These are phyloP conservation scores for Pangasius larnaudii DNA, from an alignment of 2,797 vertebrate species.

Conservation along the genomic window DNA sequence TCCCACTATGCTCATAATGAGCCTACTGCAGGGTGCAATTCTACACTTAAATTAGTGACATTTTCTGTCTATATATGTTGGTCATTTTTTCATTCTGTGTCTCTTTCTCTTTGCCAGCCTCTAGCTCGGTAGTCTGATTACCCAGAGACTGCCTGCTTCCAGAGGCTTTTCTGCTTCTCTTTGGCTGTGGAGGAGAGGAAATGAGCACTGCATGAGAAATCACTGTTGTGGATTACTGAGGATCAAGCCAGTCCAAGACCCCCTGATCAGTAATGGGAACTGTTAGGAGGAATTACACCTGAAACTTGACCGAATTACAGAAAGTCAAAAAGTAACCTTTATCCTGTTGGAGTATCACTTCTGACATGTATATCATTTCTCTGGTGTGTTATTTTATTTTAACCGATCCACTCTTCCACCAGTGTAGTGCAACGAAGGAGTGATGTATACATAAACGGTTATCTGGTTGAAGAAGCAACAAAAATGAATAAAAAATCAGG, in stretches of 20 bases:
- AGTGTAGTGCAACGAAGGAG: not conserved
- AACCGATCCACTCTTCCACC: not conserved
- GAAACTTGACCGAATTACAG: constrained; percentile 20
- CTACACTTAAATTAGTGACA: constrained; percentile 39
- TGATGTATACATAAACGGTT: constrained; percentile 19
- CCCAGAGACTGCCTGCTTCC: not conserved
- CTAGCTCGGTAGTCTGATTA: constrained; percentile 1
- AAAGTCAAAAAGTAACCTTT: constrained; percentile 1
- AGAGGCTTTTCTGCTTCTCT: not conserved
- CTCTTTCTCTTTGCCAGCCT: constrained; percentile 25
- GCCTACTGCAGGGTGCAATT: constrained; percentile 20
- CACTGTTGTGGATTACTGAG: constrained; percentile 43
- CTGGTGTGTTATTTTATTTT: constrained; percentile 3
- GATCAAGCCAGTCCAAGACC: constrained; percentile 17
- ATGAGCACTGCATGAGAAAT: constrained; percentile 17
- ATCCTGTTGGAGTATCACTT: constrained; percentile 14
- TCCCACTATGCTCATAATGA: not conserved
- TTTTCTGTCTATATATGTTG: not conserved
- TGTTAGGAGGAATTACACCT: constrained; percentile 34
- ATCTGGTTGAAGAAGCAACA: constrained; percentile 30
- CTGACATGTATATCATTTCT: not conserved
- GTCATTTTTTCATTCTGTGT: constrained; percentile 29
- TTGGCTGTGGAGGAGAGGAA: constrained; percentile 22
- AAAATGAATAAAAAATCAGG: constrained; percentile 53
- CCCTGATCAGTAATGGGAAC: constrained; percentile 10